phyloP scores from a whole-genome alignment of 2,113 vertebrate species.

The Cairina moschata region DNA sequence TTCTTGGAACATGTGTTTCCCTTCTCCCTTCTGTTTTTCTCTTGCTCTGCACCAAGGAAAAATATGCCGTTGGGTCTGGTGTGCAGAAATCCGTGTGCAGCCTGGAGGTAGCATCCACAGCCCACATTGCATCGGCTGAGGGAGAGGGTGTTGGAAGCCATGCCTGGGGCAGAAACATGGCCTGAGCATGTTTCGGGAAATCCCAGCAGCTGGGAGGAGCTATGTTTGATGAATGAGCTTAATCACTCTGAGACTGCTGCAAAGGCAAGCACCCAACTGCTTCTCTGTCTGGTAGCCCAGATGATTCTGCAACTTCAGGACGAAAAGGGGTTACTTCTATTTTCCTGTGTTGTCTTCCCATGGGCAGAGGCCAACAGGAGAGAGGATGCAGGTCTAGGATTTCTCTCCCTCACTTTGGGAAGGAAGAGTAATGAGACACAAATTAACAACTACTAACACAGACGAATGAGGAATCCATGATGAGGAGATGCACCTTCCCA shows the following conservation, averaged over 20 bases:
- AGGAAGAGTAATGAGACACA: neutral
- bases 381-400: neutral
- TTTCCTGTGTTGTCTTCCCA: neutral
- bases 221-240: neutral
- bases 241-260: neutral
- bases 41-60: neutral
- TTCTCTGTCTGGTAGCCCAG: neutral
- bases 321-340: neutral
- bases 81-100: neutral
- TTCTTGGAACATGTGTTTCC: neutral
- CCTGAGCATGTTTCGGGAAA: neutral
- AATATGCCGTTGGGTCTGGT: neutral
- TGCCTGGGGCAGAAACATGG: neutral
- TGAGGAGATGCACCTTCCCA: neutral
- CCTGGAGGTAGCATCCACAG: neutral
- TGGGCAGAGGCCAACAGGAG: neutral
- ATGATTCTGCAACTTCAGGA: neutral
- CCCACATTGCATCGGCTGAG: neutral
- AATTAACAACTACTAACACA: neutral
- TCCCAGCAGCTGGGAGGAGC: neutral
- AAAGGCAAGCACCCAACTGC: neutral
- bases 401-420: fast-evolving
- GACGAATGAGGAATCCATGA: neutral
- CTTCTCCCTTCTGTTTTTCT: neutral
- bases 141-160: neutral